Evolutionary conservation across 2,888 invertebrate species (phyloP), one percentile per base, ranked within the genome.

Genomic region (Platycnemis pennipes): DNA sequence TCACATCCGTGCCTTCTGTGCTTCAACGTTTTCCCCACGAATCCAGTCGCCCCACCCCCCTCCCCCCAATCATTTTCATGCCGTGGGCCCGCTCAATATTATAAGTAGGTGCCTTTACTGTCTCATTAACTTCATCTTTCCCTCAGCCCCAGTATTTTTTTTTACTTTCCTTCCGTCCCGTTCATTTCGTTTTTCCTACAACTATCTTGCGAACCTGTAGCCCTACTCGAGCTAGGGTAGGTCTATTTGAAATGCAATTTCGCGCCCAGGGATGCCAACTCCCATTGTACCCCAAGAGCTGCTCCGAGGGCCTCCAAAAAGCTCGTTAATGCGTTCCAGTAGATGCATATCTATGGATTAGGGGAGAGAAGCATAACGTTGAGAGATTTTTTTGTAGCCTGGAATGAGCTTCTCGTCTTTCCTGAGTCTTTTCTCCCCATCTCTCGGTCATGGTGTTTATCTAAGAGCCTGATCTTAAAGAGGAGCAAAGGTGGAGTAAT

Each of bases 301-400:
- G 8, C 37, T 31, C 77, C 13, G 3, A 77, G 37, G 31, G 77
- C 13, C 31, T 77, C 37, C 77, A 11, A 31, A 31, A 3, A 37
- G 77, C 31, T 37, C 11, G 77, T 77, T 77, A 77, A 77, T 77
- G 77, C 77, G 77, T 77, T 77, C 77, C 77, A 77, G 77, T 77
- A 11, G 77, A 37, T 37, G 37, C 31, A 37, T 77, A 37, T 77
- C 31, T 77, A 77, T 77, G 77, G 77, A n/a, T 1, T 1, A 77
- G 13, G 77, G 77, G 77, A 77, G 31, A 37, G 16, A 77, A 13
- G 77, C 77, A 37, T 77, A 77, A 77, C 37, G 77, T 77, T 22
- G 19, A 49, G 49, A 49, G 49, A 19, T 49, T 49, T 19, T 11
- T 11, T 11, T 11, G 19, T 11, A 19, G 19, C 49, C 19, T 37